Evolutionary conservation across 2,888 invertebrate species (phyloP), one percentile per base, ranked within the genome.

Genomic region (Eilema sororculum): DNA sequence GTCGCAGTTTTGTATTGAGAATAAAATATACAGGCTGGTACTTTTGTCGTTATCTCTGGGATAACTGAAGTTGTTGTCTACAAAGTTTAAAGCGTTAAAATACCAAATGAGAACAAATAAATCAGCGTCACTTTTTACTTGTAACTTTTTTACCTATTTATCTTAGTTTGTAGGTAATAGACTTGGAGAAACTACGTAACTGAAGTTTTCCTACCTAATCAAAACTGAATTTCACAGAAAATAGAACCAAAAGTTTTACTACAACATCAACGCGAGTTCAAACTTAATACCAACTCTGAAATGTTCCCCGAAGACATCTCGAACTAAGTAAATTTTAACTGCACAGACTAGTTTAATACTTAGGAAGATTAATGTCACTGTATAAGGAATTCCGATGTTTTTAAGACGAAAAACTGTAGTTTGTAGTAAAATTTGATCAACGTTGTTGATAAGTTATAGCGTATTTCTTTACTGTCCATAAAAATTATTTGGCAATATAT

Each of bases 171-270:
- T 33, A 33, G 30, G 78, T 78, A 83, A 77, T 77, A 77, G 78
- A 84, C 79, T 79, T 79, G 75, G 71, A 74, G 74, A 83, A 85
- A 84, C 80, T 82, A 78, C 78, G 76, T 77, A 80, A 78, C 78
- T 77, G 71, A 86, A 91, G 86, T 88, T 90, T 86, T 81, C 78
- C 83, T 84, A 89, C 87, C 90, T 90, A 92, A 93, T 93, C 93
- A 92, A 89, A 91, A 86, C 85, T 79, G 81, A 90, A 93, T 86
- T 92, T 91, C 83, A 82, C 83, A 86, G 90, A 91, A 92, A 92
- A 91, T 90, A 89, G 88, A 88, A 89, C 86, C 87, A 85, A 83
- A 91, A 92, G 87, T 91, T 93, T 88, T 73, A 79, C 87, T 85
- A 79, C 86, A 78, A 78, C 84, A 83, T 76, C 77, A 78, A 75